These are phyloP conservation scores for Aphidius gifuensis DNA, from an alignment of 1,140 invertebrate genomes.

Conservation along the genomic window DNA sequence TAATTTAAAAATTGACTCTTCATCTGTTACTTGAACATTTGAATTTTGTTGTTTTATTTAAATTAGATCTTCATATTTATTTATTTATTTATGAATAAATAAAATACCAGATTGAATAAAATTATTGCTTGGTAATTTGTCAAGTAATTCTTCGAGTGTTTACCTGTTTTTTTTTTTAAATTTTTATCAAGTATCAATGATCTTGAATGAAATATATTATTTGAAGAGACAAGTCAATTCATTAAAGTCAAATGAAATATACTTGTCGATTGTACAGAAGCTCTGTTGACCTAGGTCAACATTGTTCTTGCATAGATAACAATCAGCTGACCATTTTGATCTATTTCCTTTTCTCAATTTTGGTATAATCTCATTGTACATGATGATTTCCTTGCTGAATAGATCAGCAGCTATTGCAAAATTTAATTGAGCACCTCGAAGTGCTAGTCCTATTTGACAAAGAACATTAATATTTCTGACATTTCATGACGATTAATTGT, in stretches of 20 bases:
- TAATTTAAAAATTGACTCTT: too few species aligned
- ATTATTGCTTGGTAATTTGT: too few species aligned
- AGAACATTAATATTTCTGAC: constrained; percentile 35
- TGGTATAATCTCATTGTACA: constrained; percentile 46
- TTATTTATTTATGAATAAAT: too few species aligned
- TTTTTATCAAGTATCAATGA: constrained; percentile 49
- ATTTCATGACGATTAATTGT: constrained; percentile 10
- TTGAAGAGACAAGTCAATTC: constrained; percentile 47
- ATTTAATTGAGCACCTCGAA: constrained; percentile 35
- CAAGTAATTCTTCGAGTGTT: too few species aligned
- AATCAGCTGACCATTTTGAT: constrained; percentile 41
- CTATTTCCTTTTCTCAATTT: constrained; percentile 31
- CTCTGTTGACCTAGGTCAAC: constrained; percentile 45
- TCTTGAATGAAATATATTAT: constrained; percentile 55
- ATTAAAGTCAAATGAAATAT: constrained; percentile 48
- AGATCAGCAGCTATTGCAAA: constrained; percentile 46
- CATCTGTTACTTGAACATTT: too few species aligned
- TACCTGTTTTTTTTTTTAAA: not conserved
- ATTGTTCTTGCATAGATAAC: constrained; percentile 44
- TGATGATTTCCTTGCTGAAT: constrained; percentile 49
- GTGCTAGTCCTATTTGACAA: constrained; percentile 46
- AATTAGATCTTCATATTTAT: too few species aligned
- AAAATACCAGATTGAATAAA: too few species aligned
- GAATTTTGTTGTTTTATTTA: too few species aligned
- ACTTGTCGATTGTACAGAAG: constrained; percentile 49